Evolutionary conservation across 1,140 invertebrate species (phyloP), one percentile per base, ranked within the genome.

Genomic region (Temnothorax nylanderi): DNA sequence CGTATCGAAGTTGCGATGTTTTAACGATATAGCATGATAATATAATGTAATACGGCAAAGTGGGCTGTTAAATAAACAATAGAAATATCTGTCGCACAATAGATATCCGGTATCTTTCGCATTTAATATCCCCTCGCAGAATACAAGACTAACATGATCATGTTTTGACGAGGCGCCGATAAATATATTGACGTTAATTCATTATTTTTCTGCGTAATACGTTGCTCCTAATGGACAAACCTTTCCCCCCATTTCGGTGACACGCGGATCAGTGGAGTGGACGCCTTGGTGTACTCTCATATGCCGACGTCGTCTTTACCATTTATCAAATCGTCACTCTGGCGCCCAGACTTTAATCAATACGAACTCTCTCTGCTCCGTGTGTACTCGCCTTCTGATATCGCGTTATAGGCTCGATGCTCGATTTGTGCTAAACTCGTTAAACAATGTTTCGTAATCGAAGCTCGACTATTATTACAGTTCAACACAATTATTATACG

Each of bases 281-380:
- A 41, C 34, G 60, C 37, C 18, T 44, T 49, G 49, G 16, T 34
- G 37, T 51, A 44, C 65, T 49, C 10, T 72, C 81, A 26, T 21
- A 26, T 13, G 21, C 34, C 37, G 62, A 32, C 34, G 37, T 81
- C 62, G 80, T 84, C 85, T 86, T 81, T 32, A 51, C 65, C 87
- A 90, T 91, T 90, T 90, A 90, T 91, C 89, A 88, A 90, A 90
- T 88, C 87, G 87, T 51, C 77, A 67, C 76, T 75, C 54, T 67
- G 89, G 90, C 90, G 89, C 90, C 89, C 82, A 89, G 89, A 91
- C 90, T 91, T 88, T 88, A 91, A 91, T 91, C 90, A 91, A 91
- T 91, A 91, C 81, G 67, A 91, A 89, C 90, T 87, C 85, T 89
- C 85, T 89, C 85, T 74, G 51, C 72, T 64, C 75, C 78, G 60